Conservation (phyloP, 1,140 invertebrate species). For the Nephila pilipes region DNA sequence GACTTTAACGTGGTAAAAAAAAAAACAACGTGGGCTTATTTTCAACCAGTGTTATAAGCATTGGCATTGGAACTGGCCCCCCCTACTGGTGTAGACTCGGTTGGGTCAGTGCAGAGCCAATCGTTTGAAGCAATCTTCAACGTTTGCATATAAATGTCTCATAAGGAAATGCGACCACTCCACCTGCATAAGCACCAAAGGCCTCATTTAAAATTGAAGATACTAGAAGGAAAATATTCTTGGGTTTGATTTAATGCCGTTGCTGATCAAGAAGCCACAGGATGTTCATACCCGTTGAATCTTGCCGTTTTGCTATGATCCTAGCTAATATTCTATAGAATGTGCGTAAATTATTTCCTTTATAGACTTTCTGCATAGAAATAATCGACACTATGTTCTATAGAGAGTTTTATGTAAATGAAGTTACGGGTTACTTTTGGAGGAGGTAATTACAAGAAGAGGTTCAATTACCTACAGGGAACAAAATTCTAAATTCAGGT, state of each 20-base stretch:
- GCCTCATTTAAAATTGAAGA: conserved; percentile 38
- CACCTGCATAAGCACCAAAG: conserved; percentile 20
- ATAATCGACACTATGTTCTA: no score
- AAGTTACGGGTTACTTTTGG: no score
- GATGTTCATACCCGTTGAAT: conserved; percentile 13
- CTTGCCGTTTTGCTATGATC: background rate
- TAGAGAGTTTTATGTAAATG: background rate
- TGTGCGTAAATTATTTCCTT: background rate
- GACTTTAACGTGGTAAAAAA: background rate
- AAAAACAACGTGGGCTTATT: background rate
- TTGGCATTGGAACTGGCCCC: background rate
- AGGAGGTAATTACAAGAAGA: no score
- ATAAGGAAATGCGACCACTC: background rate
- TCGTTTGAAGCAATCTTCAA: background rate
- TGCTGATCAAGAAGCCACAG: conserved; percentile 13
- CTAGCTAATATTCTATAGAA: conserved; percentile 5
- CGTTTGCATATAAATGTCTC: conserved; percentile 59
- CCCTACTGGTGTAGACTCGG: background rate
- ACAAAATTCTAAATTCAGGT: no score
- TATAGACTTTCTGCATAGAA: background rate
- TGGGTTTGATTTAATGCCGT: conserved; percentile 15
- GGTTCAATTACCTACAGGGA: no score
- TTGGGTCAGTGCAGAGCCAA: background rate
- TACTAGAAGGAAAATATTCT: conserved; percentile 4
- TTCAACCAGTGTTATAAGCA: background rate